Evolutionary conservation across 2,113 vertebrate species (phyloP).

Genomic region (Hyla sarda): DNA sequence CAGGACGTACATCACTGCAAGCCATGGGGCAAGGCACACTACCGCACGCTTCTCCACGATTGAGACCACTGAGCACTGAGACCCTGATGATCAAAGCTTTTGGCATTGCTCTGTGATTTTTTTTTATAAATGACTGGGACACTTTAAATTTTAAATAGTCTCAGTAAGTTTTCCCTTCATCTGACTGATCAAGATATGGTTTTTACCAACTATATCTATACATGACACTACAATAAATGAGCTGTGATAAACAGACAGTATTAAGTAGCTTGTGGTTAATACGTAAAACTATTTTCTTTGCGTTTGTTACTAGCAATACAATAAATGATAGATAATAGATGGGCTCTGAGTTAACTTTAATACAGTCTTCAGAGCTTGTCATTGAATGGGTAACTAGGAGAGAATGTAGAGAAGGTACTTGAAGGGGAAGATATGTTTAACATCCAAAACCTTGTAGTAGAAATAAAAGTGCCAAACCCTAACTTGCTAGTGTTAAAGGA

Average conservation of each 20-base stretch:
- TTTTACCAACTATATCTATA: neutral
- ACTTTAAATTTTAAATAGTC: too few relatives aligned
- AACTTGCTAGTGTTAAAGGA: too few relatives aligned
- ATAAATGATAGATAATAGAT: constrained; percentile 39
- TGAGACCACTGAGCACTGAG: too few relatives aligned
- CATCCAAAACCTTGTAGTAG: too few relatives aligned
- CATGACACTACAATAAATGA: neutral
- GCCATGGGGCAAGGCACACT: too few relatives aligned
- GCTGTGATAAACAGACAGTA: neutral
- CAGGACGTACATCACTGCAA: too few relatives aligned
- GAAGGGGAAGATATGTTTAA: too few relatives aligned
- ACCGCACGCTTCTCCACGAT: too few relatives aligned
- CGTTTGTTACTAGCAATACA: constrained; percentile 12
- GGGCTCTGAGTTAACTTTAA: constrained; percentile 8
- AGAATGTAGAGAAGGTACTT: neutral
- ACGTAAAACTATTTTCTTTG: constrained; percentile 21
- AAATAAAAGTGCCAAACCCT: too few relatives aligned
- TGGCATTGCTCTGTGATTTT: too few relatives aligned
- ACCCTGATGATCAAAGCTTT: too few relatives aligned
- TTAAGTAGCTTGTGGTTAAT: constrained; percentile 34
- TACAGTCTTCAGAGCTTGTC: neutral
- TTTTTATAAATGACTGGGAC: too few relatives aligned
- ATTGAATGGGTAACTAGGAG: neutral
- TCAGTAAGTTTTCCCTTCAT: neutral
- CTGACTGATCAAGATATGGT: neutral